Conservation (phyloP, 2,888 invertebrate species). For the Dastarcus helophoroides region DNA sequence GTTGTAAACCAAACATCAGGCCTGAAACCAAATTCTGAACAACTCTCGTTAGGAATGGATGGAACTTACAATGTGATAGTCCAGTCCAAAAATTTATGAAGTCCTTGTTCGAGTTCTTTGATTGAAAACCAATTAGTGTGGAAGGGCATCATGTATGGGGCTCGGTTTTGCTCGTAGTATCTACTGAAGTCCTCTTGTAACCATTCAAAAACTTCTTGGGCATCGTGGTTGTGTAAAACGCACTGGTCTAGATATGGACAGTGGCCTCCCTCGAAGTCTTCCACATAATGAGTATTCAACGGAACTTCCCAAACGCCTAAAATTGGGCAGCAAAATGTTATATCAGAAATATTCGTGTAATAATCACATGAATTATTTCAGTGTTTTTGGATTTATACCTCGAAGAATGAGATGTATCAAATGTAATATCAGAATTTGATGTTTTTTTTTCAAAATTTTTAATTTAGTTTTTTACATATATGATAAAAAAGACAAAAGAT, state of each 20-base stretch:
- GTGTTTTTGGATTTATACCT: no score
- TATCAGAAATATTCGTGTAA: no score
- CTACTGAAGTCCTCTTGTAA: conserved; percentile 78
- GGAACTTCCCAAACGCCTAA: conserved; percentile 86
- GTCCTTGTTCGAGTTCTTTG: conserved; percentile 67
- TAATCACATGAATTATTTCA: no score
- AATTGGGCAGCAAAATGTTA: no score
- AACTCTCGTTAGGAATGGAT: background rate
- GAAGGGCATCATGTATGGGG: conserved; percentile 91
- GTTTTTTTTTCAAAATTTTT: no score
- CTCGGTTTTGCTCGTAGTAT: conserved; percentile 75
- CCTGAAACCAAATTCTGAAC: conserved; percentile 39
- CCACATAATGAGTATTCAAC: conserved; percentile 79
- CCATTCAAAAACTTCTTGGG: conserved; percentile 69
- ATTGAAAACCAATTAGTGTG: conserved; percentile 96
- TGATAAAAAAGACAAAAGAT: no score
- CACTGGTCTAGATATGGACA: conserved; percentile 89
- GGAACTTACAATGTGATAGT: conserved; percentile 54
- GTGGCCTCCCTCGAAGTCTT: conserved; percentile 81
- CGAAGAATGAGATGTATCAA: no score
- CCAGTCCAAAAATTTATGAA: conserved; percentile 80
- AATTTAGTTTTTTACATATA: no score
- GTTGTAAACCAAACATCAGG: conserved; percentile 82
- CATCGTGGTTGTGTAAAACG: conserved; percentile 77
- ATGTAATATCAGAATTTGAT: no score